Evolutionary conservation across 2,113 vertebrate genomes (phyloP).

Genomic region (Okapia johnstoni): DNA sequence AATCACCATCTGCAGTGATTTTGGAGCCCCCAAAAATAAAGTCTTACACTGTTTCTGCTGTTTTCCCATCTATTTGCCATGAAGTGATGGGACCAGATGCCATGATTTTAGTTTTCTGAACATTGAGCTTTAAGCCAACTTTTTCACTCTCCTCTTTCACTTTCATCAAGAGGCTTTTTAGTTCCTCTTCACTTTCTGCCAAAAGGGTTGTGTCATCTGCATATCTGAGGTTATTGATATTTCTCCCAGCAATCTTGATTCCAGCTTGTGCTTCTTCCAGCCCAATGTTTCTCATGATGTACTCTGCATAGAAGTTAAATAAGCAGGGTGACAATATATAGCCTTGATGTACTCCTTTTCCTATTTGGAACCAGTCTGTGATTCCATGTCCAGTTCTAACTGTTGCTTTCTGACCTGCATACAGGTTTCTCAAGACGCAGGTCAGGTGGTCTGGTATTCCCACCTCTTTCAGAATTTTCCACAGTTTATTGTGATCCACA

Average conservation of each 20-base stretch:
- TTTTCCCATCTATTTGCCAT: neutral
- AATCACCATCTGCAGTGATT: neutral
- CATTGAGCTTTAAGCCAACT: neutral
- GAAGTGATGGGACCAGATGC: neutral
- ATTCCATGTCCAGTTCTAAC: neutral
- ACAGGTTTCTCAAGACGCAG: neutral
- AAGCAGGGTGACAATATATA: neutral
- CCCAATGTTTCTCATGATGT: neutral
- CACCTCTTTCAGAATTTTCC: neutral
- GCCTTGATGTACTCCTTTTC: neutral
- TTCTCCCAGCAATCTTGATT: neutral
- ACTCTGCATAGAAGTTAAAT: neutral
- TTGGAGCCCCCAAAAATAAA: neutral
- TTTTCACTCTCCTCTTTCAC: neutral
- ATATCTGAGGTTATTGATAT: neutral
- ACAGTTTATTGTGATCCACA: neutral
- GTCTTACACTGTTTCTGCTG: neutral
- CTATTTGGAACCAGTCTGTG: neutral
- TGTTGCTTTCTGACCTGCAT: neutral
- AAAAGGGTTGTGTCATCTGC: neutral
- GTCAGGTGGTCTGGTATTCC: neutral
- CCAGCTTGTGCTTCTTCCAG: neutral
- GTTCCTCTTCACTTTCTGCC: neutral
- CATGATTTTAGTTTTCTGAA: neutral
- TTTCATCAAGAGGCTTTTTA: neutral